Evolutionary conservation across 2,888 invertebrate genomes (phyloP), one percentile per base, ranked within the genome.

Genomic region (Troilus luridus): DNA sequence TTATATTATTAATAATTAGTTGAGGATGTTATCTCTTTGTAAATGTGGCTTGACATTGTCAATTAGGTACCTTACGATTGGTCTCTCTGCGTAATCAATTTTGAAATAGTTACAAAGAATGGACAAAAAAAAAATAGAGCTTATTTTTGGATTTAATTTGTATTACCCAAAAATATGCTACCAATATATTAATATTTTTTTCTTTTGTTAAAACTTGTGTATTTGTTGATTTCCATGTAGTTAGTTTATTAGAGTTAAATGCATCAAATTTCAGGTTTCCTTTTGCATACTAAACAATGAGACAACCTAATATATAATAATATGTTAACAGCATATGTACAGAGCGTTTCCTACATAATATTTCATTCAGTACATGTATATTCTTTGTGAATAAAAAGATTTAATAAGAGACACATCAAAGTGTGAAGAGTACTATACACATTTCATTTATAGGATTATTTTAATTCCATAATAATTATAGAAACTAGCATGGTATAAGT

Each of bases 41-140:
- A 90, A 90, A 59, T 90, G 90, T 90, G 90, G 90, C 90, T 89
- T 89, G 89, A 64, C 27, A 67, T 90, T 90, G 90, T 90, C 90
- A 90, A 90, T 90, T 90, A 90, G 90, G 14, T 90, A 67, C 59
- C 67, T 5, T 90, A 77, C 21, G 77, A 90, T 90, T 72, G 77
- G 90, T 90, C 90, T 77, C 58, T 58, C 90, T 72, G 41, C 56
- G 56, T 85, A 85, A n/a, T n/a, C 56, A 85, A 77, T 90, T 90
- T 90, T 77, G 56, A 19, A 90, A 90, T 72, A 72, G 77, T 90
- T 56, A 56, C n/a, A 58, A 72, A 88, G 9, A 24, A 90, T 67
- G 77, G 58, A 72, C 58, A 77, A 41, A 58, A 56, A 72, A 77
- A 77, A 41, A 58, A 56, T 77, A 77, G 77, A 90, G 77, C 77